Conservation (phyloP, 2,888 invertebrate genomes). For the Blomia tropicalis region DNA sequence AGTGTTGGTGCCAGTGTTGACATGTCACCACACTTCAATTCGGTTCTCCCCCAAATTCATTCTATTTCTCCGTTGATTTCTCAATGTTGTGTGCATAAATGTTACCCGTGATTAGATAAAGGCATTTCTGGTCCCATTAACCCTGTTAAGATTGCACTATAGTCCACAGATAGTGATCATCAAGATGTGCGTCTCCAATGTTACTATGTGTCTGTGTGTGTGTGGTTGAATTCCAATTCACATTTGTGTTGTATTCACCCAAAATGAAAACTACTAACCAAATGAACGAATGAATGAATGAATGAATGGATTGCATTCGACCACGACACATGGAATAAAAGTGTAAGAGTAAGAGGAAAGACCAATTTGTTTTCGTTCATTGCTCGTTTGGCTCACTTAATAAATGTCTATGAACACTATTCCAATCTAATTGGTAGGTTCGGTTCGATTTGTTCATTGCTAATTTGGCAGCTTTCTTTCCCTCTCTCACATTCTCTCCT, state of each 20-base stretch:
- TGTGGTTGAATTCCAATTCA: no score
- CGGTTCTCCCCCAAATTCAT: no score
- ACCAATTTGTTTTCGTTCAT: slow-evolving; percentile 1
- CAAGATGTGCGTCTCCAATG: background rate
- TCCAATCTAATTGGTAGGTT: slow-evolving; percentile 2
- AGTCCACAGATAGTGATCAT: background rate
- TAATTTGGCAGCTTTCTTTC: background rate
- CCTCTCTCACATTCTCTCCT: no score
- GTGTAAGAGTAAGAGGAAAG: background rate
- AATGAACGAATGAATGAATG: no score
- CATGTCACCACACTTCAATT: no score
- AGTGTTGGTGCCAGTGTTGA: no score
- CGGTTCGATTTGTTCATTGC: background rate
- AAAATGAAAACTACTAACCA: no score
- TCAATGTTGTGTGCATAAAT: slow-evolving; percentile 8
- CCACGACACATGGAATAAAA: no score
- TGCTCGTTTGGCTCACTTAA: background rate
- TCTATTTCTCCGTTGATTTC: no score
- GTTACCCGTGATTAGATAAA: slow-evolving; percentile 15
- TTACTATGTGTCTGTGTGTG: background rate
- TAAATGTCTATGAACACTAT: background rate
- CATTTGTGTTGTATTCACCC: no score
- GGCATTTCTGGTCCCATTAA: background rate
- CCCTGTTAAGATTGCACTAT: background rate
- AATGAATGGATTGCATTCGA: no score